Percentiles rank a stretch among this genome's conserved stretches.
Conservation (phyloP, 2,888 invertebrate genomes). For the Halictus ligatus region DNA sequence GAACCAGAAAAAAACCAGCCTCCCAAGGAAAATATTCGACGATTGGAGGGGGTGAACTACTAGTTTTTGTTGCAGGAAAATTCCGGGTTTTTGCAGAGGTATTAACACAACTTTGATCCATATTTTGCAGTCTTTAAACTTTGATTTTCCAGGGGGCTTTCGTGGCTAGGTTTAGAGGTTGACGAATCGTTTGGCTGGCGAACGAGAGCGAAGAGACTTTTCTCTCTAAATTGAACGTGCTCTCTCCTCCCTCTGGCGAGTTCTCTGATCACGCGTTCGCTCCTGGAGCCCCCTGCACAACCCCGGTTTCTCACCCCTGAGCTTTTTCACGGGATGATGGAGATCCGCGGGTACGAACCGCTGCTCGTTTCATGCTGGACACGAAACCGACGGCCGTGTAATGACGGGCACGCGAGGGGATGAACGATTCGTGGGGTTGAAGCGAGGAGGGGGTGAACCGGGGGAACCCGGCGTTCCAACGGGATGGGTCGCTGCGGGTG, state of each 20-base stretch:
- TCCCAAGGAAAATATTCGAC: neutral
- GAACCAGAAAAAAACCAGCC: neutral
- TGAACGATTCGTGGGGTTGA: slow-evolving; percentile 33
- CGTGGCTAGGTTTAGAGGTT: no score
- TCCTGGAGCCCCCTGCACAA: neutral
- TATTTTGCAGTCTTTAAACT: no score
- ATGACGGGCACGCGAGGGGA: slow-evolving; percentile 53
- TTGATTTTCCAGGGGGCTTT: no score
- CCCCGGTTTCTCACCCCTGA: neutral
- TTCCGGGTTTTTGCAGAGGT: no score
- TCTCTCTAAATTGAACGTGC: neutral
- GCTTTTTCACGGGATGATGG: slow-evolving; percentile 24
- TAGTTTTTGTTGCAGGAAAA: no score
- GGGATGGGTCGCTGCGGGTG: neutral
- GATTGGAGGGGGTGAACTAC: no score
- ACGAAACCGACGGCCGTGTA: slow-evolving; percentile 57
- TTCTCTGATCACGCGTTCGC: slow-evolving; percentile 3
- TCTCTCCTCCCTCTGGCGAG: neutral
- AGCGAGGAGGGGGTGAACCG: neutral
- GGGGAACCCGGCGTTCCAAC: neutral
- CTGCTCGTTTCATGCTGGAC: slow-evolving; percentile 61
- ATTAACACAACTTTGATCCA: no score
- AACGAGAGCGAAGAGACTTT: neutral
- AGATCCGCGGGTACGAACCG: slow-evolving; percentile 28
- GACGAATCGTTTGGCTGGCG: neutral